Evolutionary conservation across 1,140 invertebrate species (phyloP).

Genomic region (Euura saliciscinereae): DNA sequence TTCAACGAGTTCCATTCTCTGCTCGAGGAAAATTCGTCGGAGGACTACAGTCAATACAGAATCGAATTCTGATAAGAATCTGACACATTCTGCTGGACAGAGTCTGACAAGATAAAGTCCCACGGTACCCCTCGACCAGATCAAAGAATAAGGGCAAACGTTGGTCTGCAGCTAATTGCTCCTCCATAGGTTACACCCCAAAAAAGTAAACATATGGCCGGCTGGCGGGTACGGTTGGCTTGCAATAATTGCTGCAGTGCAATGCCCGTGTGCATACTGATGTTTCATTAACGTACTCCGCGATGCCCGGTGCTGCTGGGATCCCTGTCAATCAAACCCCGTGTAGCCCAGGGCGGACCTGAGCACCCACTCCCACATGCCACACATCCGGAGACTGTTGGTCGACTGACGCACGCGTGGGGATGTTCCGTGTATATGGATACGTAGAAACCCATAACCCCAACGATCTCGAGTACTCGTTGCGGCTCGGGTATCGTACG

Average conservation of each 20-base stretch:
- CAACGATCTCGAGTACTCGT: slow-evolving; percentile 1
- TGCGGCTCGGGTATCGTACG: not conserved
- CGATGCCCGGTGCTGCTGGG: slow-evolving; percentile 21
- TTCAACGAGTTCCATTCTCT: slow-evolving; percentile 19
- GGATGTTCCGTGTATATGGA: slow-evolving; percentile 1
- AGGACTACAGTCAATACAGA: not conserved
- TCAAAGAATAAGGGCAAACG: no score
- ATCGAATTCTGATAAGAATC: no score
- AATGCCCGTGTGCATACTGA: slow-evolving; percentile 52
- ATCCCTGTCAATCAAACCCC: slow-evolving; percentile 54
- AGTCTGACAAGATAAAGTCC: no score
- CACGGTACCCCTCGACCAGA: no score
- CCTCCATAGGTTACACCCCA: not conserved
- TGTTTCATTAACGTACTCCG: slow-evolving; percentile 56
- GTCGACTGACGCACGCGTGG: not conserved
- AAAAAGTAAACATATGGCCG: not conserved
- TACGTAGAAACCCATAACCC: slow-evolving; percentile 1
- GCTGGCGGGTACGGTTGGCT: not conserved
- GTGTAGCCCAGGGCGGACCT: slow-evolving; percentile 28
- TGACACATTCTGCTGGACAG: no score
- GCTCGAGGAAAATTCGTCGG: slow-evolving; percentile 23
- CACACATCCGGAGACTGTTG: slow-evolving; percentile 31
- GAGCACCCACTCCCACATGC: slow-evolving; percentile 22
- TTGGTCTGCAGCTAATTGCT: not conserved
- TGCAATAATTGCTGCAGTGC: not conserved